phyloP scores from a whole-genome alignment of 2,113 vertebrate species.

The Aythya baeri region DNA sequence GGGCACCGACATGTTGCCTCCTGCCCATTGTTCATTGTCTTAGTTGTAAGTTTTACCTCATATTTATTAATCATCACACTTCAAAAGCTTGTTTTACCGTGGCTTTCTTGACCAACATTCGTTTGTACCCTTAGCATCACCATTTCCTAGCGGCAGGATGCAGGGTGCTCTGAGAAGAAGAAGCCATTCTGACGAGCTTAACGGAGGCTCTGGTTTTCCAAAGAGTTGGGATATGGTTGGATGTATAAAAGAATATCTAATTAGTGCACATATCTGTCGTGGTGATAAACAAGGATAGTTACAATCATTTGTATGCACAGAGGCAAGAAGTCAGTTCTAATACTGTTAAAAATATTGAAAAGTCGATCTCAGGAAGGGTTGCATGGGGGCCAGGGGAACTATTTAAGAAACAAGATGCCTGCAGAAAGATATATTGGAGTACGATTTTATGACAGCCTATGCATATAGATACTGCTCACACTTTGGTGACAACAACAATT shows the following conservation, averaged over 20 bases:
- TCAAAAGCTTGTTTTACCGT: background rate
- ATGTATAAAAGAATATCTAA: background rate
- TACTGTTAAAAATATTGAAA: background rate
- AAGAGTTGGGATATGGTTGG: background rate
- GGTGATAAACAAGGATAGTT: background rate
- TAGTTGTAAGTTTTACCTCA: constrained; percentile 2
- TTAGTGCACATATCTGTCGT: background rate
- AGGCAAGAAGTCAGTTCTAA: constrained; percentile 38
- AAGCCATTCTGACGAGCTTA: background rate
- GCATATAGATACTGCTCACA: background rate
- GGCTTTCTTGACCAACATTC: constrained; percentile 3
- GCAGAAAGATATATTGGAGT: background rate
- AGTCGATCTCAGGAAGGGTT: background rate
- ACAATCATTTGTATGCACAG: background rate
- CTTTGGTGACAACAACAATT: background rate
- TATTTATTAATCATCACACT: background rate
- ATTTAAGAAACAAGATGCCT: background rate
- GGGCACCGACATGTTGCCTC: background rate
- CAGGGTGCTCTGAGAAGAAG: background rate
- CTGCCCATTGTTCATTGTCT: background rate
- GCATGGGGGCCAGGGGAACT: background rate
- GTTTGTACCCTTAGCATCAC: constrained; percentile 1
- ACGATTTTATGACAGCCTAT: background rate
- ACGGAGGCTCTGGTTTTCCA: background rate
- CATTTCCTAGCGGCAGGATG: background rate